These are phyloP conservation scores for Andricus quercusramuli DNA, from an alignment of 2,888 invertebrate species.

Conservation along the genomic window DNA sequence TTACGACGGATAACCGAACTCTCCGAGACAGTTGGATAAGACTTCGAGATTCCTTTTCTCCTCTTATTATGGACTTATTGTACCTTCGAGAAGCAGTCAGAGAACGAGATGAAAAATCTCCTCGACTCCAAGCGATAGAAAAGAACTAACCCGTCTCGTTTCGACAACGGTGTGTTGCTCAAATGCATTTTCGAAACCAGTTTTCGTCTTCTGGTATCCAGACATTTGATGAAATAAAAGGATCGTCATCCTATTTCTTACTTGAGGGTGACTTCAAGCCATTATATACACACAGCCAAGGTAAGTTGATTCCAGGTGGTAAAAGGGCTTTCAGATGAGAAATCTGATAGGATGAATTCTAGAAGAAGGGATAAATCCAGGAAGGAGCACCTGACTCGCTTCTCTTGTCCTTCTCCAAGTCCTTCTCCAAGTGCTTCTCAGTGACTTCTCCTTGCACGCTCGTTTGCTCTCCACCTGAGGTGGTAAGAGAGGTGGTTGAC, in stretches of 20 bases:
- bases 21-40: conserved; percentile 6
- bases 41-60: conserved; percentile 21
- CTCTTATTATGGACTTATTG: conserved; percentile 13
- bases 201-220: not conserved
- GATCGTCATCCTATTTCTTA: conserved; percentile 49
- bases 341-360: conserved; percentile 47
- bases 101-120: conserved; percentile 36
- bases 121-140: not conserved
- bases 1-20: conserved; percentile 30
- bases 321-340: conserved; percentile 25
- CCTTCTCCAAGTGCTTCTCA: too few relatives aligned
- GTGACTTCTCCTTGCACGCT: too few relatives aligned
- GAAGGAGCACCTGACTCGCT: too few relatives aligned
- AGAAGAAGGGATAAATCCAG: conserved; percentile 39
- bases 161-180: not conserved
- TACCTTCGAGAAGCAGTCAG: conserved; percentile 17
- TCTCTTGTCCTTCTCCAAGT: too few relatives aligned
- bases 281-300: not conserved
- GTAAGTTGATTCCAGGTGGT: conserved; percentile 49
- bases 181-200: conserved; percentile 2
- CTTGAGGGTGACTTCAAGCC: conserved; percentile 21
- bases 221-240: not conserved
- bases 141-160: not conserved
- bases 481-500: too few relatives aligned
- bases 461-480: too few relatives aligned